phyloP scores from a whole-genome alignment of 2,888 invertebrate species.

The Pseudoips prasinana region DNA sequence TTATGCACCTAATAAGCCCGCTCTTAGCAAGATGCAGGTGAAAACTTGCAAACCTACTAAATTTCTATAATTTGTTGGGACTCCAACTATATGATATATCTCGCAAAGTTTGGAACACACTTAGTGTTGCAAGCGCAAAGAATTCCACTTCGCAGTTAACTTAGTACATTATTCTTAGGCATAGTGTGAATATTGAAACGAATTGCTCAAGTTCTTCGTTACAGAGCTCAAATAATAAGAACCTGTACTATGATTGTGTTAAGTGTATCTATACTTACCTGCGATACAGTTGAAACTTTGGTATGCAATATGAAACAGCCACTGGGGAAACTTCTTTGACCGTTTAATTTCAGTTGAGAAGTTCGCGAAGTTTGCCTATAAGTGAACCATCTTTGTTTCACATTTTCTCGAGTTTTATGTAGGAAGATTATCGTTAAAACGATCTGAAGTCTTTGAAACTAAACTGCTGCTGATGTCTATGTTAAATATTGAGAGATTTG shows the following conservation, averaged over 20 bases:
- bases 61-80: not conserved
- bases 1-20: too few relatives aligned
- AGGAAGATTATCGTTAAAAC: too few relatives aligned
- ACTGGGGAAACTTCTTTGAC: slow-evolving; percentile 30
- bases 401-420: too few relatives aligned
- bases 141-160: slow-evolving; percentile 43
- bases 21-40: too few relatives aligned
- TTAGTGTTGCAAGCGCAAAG: slow-evolving; percentile 37
- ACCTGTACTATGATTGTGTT: slow-evolving; percentile 48
- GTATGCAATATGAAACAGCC: slow-evolving; percentile 30
- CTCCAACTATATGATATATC: slow-evolving; percentile 4
- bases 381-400: not conserved
- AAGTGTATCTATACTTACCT: slow-evolving; percentile 44
- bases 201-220: slow-evolving; percentile 60
- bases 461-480: too few relatives aligned
- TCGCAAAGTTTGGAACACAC: slow-evolving; percentile 4
- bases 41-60: too few relatives aligned
- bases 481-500: too few relatives aligned
- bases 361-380: slow-evolving; percentile 15
- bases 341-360: slow-evolving; percentile 37
- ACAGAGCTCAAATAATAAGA: slow-evolving; percentile 63
- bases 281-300: slow-evolving; percentile 42
- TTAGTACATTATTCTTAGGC: slow-evolving; percentile 53
- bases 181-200: slow-evolving; percentile 65
- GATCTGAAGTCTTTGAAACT: too few relatives aligned